Percentiles rank a stretch among this genome's conserved stretches.
Conservation (phyloP, 2,113 vertebrate genomes). For the Odontesthes bonariensis region DNA sequence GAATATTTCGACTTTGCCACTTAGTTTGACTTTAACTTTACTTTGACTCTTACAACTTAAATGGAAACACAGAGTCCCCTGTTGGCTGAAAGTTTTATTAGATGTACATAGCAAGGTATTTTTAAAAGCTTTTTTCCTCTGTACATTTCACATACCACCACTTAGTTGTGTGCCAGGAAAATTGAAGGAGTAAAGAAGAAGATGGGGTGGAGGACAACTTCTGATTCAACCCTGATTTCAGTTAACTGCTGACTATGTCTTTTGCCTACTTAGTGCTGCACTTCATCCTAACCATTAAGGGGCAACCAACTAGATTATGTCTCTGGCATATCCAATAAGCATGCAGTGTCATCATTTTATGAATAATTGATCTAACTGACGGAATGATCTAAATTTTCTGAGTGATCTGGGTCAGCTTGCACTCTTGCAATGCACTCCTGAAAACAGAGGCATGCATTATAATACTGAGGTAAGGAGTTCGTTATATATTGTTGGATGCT, state of each 20-base stretch:
- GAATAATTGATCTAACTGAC: constrained; percentile 76
- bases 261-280: constrained; percentile 43
- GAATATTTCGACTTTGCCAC: not conserved
- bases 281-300: constrained; percentile 46
- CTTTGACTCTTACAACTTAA: constrained; percentile 1
- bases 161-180: not conserved
- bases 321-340: constrained; percentile 41
- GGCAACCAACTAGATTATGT: constrained; percentile 44
- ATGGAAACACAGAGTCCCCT: constrained; percentile 40
- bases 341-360: constrained; percentile 51
- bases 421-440: constrained; percentile 8
- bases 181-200: constrained; percentile 13
- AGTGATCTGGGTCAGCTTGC: constrained; percentile 68
- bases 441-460: constrained; percentile 40
- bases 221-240: constrained; percentile 39
- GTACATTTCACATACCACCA: not conserved
- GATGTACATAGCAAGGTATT: not conserved
- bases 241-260: constrained; percentile 51
- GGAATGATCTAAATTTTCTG: constrained; percentile 54
- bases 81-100: constrained; percentile 31
- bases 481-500: constrained; percentile 14
- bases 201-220: not conserved
- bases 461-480: constrained; percentile 35
- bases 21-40: not conserved
- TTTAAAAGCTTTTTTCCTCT: not conserved